phyloP scores from a whole-genome alignment of 2,113 vertebrate species.

The Triplophysa tibetana region DNA sequence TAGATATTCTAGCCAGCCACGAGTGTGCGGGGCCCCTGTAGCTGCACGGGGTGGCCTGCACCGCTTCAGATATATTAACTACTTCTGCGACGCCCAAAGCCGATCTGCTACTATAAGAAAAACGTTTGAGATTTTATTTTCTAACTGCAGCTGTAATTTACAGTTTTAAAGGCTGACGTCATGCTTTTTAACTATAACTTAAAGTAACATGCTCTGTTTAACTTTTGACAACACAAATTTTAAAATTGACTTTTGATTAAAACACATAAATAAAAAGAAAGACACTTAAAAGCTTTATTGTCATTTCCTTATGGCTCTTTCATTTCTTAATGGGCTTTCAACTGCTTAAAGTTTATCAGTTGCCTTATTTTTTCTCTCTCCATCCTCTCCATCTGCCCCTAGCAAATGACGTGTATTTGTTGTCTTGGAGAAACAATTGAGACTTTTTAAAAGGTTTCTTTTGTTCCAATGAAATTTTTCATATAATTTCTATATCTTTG shows the following conservation, averaged over 20 bases:
- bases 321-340: constrained; percentile 7
- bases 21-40: constrained; percentile 45
- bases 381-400: background rate
- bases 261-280: background rate
- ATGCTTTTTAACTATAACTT: constrained; percentile 32
- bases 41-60: constrained; percentile 58
- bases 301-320: background rate
- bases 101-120: constrained; percentile 37
- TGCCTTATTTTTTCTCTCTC: background rate
- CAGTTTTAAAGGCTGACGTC: constrained; percentile 47
- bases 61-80: constrained; percentile 69
- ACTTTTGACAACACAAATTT: background rate
- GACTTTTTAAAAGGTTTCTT: too few species aligned
- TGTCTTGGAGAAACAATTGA: too few species aligned
- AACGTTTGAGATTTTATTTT: constrained; percentile 51
- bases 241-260: background rate
- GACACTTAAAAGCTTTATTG: background rate
- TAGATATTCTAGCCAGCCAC: constrained; percentile 72
- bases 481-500: too few species aligned
- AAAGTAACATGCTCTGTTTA: background rate
- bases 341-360: background rate
- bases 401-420: too few species aligned
- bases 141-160: constrained; percentile 61
- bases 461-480: too few species aligned
- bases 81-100: constrained; percentile 62